Evolutionary conservation across 2,888 invertebrate genomes (phyloP).

Genomic region (Chromoteleia sp.): DNA sequence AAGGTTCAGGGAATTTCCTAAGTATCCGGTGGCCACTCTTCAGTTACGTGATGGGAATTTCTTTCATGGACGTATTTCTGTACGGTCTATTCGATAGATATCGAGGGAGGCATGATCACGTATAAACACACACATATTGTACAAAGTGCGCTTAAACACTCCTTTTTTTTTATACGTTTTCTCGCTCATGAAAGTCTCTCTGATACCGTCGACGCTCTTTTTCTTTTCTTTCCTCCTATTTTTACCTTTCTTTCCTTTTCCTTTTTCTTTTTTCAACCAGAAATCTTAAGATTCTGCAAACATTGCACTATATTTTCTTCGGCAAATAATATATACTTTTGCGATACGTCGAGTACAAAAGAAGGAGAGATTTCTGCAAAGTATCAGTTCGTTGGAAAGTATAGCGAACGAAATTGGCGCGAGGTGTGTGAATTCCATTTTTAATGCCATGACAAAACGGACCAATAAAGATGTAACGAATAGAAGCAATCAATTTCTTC

Average conservation of each 20-base stretch:
- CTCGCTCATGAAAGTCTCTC: conserved; percentile 36
- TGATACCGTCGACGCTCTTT: neutral
- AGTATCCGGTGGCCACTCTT: conserved; percentile 74
- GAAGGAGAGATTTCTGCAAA: conserved; percentile 10
- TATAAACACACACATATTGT: conserved; percentile 40
- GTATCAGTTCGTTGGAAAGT: conserved; percentile 3
- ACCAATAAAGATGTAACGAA: neutral
- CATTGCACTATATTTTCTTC: conserved; percentile 16
- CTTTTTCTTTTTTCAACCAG: neutral
- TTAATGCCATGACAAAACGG: neutral
- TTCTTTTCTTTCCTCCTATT: conserved; percentile 1
- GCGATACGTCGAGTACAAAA: neutral
- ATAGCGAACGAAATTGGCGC: no score
- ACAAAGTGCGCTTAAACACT: conserved; percentile 44
- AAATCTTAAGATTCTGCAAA: conserved; percentile 30
- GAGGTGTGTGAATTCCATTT: no score
- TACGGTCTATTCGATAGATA: conserved; percentile 32
- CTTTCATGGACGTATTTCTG: conserved; percentile 58
- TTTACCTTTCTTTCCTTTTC: conserved; percentile 14
- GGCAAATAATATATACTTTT: conserved; percentile 15
- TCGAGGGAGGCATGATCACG: conserved; percentile 28
- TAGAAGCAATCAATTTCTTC: conserved; percentile 1
- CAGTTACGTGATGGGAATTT: conserved; percentile 72
- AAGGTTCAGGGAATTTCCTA: conserved; percentile 55
- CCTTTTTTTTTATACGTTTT: conserved; percentile 26